A percentile compares a stretch with the other conserved stretches of the same genome.
phyloP scores from a whole-genome alignment of 2,797 vertebrate genomes.

The Sebastes iracundus region DNA sequence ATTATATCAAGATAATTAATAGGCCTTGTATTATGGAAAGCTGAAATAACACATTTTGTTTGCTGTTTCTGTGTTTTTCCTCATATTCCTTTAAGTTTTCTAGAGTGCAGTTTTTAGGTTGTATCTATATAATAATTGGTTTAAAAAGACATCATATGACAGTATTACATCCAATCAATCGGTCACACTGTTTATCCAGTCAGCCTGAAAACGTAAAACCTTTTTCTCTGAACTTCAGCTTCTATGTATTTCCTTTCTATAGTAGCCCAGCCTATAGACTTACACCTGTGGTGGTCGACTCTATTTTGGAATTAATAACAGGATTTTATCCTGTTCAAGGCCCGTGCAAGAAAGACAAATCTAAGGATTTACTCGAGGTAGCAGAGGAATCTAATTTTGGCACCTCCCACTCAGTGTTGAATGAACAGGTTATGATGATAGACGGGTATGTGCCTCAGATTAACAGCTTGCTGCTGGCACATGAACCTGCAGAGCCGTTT shows the following conservation, averaged over 20 bases:
- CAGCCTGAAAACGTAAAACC: not conserved
- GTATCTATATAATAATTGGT: not conserved
- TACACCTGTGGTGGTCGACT: not conserved
- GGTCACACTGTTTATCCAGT: not conserved
- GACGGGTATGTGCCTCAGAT: slow-evolving; percentile 19
- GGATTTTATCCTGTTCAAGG: not conserved
- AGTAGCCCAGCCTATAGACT: not conserved
- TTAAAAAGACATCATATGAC: not conserved
- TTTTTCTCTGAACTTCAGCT: not conserved
- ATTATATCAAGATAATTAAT: not conserved
- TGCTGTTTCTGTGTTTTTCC: not conserved
- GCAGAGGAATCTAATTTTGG: slow-evolving; percentile 46
- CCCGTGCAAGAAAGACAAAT: not conserved
- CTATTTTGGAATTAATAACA: slow-evolving; percentile 18
- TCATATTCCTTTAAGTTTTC: not conserved
- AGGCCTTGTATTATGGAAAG: not conserved
- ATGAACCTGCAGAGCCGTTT: not conserved
- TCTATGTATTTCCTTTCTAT: not conserved
- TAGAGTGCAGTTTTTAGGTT: not conserved
- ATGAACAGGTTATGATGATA: slow-evolving; percentile 54
- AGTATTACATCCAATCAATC: not conserved
- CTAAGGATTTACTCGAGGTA: slow-evolving; percentile 21
- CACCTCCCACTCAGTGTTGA: slow-evolving; percentile 48
- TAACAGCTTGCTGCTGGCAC: slow-evolving; percentile 24
- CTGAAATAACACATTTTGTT: not conserved